Conservation (phyloP, 2,888 invertebrate species). For the Cryptus viduatorius region DNA sequence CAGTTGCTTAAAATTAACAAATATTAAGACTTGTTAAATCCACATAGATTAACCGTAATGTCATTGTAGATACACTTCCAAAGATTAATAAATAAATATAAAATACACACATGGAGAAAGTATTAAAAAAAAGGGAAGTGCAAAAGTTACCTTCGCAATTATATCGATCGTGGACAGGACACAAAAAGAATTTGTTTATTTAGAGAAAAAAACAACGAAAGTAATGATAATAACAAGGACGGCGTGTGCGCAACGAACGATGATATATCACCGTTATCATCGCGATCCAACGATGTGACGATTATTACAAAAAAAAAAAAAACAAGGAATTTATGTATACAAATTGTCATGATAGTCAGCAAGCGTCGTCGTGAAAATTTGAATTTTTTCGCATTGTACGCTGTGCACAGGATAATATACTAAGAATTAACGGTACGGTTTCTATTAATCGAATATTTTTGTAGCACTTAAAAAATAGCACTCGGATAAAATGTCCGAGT, state of each 20-base stretch:
- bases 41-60: constrained; percentile 47
- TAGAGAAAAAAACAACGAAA: background rate
- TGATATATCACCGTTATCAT: constrained; percentile 19
- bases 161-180: constrained; percentile 18
- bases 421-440: constrained; percentile 43
- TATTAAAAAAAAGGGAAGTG: constrained; percentile 1
- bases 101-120: constrained; percentile 19
- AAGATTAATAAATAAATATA: constrained; percentile 66
- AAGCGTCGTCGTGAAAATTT: constrained; percentile 16
- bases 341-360: constrained; percentile 48
- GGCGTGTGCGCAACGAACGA: constrained; percentile 14
- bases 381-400: constrained; percentile 36
- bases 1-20: constrained; percentile 12
- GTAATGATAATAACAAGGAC: constrained; percentile 35
- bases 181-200: constrained; percentile 15
- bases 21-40: background rate
- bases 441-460: constrained; percentile 51
- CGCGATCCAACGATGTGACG: constrained; percentile 3
- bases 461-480: constrained; percentile 47
- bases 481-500: constrained; percentile 44
- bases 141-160: constrained; percentile 12
- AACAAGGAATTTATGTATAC: constrained; percentile 14
- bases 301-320: constrained; percentile 13
- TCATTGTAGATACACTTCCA: constrained; percentile 58
- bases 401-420: constrained; percentile 50